These are phyloP conservation scores for Cryptoleucopteryx plumbea DNA, from an alignment of 2,113 vertebrate genomes.

Conservation along the genomic window DNA sequence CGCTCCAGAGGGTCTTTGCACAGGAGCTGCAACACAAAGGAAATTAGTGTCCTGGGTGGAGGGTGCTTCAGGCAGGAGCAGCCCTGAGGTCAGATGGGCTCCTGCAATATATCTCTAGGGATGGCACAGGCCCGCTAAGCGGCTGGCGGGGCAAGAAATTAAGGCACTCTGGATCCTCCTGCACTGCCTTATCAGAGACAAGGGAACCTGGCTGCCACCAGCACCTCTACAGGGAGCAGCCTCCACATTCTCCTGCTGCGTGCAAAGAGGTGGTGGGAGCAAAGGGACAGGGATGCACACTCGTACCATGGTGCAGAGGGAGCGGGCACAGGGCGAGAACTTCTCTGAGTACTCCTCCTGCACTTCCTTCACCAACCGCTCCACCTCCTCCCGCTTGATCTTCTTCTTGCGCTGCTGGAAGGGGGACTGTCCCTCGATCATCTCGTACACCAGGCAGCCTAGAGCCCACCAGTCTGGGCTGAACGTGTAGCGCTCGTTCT, in stretches of 20 bases:
- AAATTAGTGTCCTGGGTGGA: background rate
- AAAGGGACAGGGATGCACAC: background rate
- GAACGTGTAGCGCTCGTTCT: constrained; percentile 92
- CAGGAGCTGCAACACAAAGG: constrained; percentile 79
- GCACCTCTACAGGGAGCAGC: background rate
- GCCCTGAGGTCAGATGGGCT: background rate
- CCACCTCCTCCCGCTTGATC: constrained; percentile 95
- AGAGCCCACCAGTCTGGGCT: constrained; percentile 98
- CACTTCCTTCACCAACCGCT: constrained; percentile 89
- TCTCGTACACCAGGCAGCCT: constrained; percentile 94
- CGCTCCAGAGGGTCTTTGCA: constrained; percentile 88
- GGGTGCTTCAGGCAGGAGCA: background rate
- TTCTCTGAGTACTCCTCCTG: constrained; percentile 89
- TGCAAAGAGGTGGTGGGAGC: background rate
- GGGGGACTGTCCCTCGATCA: constrained; percentile 96
- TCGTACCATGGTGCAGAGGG: constrained; percentile 86
- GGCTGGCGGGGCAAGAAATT: background rate
- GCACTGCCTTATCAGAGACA: background rate
- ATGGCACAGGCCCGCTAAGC: fast-evolving
- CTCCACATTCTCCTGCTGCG: background rate
- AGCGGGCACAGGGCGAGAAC: constrained; percentile 85
- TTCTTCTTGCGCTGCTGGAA: constrained; percentile 98
- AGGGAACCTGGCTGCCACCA: background rate
- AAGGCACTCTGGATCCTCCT: background rate
- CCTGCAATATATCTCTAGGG: background rate